Evolutionary conservation across 2,797 vertebrate species (phyloP), one percentile per base, ranked within the genome.

Genomic region (Iguana delicatissima): DNA sequence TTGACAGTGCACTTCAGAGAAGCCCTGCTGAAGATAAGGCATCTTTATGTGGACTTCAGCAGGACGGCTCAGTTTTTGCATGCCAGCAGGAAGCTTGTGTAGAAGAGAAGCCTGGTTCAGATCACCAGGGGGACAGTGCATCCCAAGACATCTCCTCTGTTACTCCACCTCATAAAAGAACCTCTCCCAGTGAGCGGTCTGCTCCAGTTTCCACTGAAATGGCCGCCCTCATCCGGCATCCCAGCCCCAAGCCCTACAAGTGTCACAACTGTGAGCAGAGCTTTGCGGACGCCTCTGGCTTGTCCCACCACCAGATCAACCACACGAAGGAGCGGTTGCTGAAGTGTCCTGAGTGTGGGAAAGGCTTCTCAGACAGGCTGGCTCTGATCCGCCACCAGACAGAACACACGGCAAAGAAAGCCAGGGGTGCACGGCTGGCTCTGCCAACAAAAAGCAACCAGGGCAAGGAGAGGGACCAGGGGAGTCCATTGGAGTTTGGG

Each of bases 171-270:
- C 81, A 24, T 29, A 83, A 46, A 29, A 88, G 59, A 46, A 13
- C 73, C 6, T 6, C 9, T 20, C 1, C 20, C 4, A 0, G 38
- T 1, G 84, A 86, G 18, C 81, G 57, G 64, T n/a, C 89, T 7
- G 26, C 80, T 50, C 90, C 86, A 0, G 35, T 79, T 57, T 91
- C 90, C 24, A 88, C 90, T 0, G 90, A 88, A 91, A 91, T 91
- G 90, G 86, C 90, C 0, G 90, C 90, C 73, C 80, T 91, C 80
- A 88, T 91, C 59, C 90, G 38, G 35, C 90, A 55, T 35, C 74
- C 73, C 0, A 88, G 90, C 80, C 69, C 80, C 74, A 91, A 80
- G 38, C 90, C 90, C n/a, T 91, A 91, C 80, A 91, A 91, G 35
- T 91, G 90, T n/a, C 90, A 88, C 0, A 35, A 80, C 73, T 91